Base-by-base conservation (phyloP, 1,140 invertebrate genomes). In the Potamilus streckersoni region DNA sequence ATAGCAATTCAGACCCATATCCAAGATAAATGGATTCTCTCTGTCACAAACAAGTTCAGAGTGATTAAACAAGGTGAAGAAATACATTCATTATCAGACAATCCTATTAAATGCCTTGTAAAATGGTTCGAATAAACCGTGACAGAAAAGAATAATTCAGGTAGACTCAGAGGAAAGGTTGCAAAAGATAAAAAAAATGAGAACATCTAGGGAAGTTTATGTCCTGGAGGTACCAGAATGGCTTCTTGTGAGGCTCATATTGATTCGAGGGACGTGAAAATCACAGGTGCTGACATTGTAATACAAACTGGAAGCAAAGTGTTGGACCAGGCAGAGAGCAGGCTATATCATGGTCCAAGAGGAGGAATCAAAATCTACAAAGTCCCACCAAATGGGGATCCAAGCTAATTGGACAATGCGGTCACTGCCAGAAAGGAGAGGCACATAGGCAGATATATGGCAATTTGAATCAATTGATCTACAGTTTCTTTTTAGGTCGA, bases 361-460 rank as follows among this genome's bases (percentile, higher is more conserved):
- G 72, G 59, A 55, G 2, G 63, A 73, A 17, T 49, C 55, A 59
- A 2, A 56, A 38, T 56, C 20, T 58, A 27, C 73, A 66, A 69
- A 49, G 17, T 17, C 64, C 16, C 23, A 57, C 23, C 73, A 74
- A 57, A 64, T 68, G 19, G 67, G 31, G 55, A 23, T 12, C 6
- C 67, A 75, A 38, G 59, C 56, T 16, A 19, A 49, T 14, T 69
- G 73, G 64, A 69, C 58, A 27, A 68, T 59, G 55, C 60, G 65
- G 64, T 60, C 66, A 63, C 38, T 76, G 23, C 70, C 74, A 65
- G 60, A 73, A n/a, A 61, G 67, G 66, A 69, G 71, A 31, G n/a
- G 71, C 19, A 80, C 74, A 59, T 68, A 62, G 69, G 63, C 58
- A 62, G 74, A 80, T 15, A n/a, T 67, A 57, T 80, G 68, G 75